Conservation (phyloP, 2,113 vertebrate genomes). For the Phycodurus eques region DNA sequence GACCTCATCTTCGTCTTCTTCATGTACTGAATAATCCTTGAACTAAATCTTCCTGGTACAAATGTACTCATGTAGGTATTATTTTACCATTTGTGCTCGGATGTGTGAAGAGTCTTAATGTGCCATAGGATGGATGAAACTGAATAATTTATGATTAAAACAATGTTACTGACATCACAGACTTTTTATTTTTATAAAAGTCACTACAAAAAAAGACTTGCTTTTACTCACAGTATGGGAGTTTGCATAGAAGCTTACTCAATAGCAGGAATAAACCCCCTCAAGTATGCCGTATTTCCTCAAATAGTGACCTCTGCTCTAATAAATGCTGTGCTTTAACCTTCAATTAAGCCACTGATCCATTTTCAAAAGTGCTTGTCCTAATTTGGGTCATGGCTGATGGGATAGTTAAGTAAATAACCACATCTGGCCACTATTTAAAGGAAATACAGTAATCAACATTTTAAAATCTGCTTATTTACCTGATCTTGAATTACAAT, state of each 20-base stretch:
- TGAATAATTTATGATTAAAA: slow-evolving; percentile 28
- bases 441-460: neutral
- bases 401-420: neutral
- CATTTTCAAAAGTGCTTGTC: neutral
- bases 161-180: slow-evolving; percentile 6
- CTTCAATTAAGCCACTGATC: neutral
- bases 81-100: slow-evolving; percentile 25
- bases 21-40: slow-evolving; percentile 20
- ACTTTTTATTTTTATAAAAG: slow-evolving; percentile 39
- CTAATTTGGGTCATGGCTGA: too few relatives aligned
- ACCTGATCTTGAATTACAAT: neutral
- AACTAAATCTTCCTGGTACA: slow-evolving; percentile 10
- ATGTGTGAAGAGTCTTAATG: slow-evolving; percentile 33
- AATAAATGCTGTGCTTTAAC: neutral
- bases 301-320: neutral
- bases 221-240: slow-evolving; percentile 26
- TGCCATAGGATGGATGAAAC: slow-evolving; percentile 56
- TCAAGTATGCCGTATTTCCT: neutral
- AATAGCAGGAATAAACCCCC: neutral
- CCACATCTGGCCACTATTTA: neutral
- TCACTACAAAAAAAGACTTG: slow-evolving; percentile 12
- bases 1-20: neutral
- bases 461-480: neutral
- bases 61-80: slow-evolving; percentile 10
- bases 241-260: neutral